Evolutionary conservation across 2,888 invertebrate species (phyloP).

Genomic region (Keiferia lycopersicella): DNA sequence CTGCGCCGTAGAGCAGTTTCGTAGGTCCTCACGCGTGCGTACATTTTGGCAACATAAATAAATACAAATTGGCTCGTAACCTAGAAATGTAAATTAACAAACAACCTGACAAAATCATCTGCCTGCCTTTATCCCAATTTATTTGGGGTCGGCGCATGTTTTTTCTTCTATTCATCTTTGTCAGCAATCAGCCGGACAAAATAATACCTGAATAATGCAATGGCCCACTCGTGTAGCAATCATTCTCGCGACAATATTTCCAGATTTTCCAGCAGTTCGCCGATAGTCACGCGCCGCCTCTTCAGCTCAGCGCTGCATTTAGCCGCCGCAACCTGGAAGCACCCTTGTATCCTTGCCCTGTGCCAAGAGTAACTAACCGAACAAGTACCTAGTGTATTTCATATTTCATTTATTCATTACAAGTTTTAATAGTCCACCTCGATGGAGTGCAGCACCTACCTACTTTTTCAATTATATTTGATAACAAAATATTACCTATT

Average conservation of each 20-base stretch:
- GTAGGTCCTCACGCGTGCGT: not conserved
- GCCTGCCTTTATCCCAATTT: no score
- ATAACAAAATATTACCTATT: no score
- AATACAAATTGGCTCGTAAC: not conserved
- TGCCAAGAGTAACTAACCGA: constrained; percentile 1
- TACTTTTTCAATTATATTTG: no score
- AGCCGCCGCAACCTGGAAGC: constrained; percentile 30
- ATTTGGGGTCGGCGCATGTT: no score
- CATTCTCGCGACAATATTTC: not conserved
- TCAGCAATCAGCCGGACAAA: no score
- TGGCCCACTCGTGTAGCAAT: not conserved
- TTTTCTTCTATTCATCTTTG: no score
- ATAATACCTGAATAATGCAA: not conserved
- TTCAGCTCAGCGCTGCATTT: constrained; percentile 55
- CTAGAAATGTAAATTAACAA: not conserved
- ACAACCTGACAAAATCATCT: not conserved
- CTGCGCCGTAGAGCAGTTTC: not conserved
- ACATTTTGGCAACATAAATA: not conserved
- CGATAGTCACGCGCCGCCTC: constrained; percentile 70
- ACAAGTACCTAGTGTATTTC: not conserved
- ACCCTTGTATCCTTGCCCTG: not conserved
- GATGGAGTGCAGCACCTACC: no score
- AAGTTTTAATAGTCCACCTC: no score
- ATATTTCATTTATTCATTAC: no score
- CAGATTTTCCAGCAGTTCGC: constrained; percentile 35